Evolutionary conservation across 2,797 vertebrate genomes (phyloP).

Genomic region (Leptatherina wallacei): DNA sequence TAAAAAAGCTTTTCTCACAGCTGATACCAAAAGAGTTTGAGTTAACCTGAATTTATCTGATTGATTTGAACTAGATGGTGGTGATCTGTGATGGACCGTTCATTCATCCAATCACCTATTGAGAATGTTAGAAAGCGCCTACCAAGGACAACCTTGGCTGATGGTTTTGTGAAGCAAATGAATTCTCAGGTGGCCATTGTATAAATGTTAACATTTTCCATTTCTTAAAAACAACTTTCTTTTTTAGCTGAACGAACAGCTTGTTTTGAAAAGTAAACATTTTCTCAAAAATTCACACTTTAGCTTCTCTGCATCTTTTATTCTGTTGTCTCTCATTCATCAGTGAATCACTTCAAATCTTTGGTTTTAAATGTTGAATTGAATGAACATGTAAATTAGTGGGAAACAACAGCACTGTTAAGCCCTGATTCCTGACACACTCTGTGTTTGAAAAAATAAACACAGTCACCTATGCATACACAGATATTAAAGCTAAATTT

Average conservation of each 20-base stretch:
- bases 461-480: neutral
- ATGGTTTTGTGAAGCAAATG: slow-evolving; percentile 5
- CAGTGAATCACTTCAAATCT: too few species aligned
- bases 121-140: neutral
- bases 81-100: neutral
- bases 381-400: too few species aligned
- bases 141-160: neutral
- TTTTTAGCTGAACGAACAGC: too few species aligned
- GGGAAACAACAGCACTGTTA: neutral
- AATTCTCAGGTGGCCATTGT: too few species aligned
- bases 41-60: neutral
- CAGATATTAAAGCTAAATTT: slow-evolving; percentile 13
- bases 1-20: neutral
- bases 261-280: too few species aligned
- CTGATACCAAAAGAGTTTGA: neutral
- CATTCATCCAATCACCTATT: neutral
- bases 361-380: too few species aligned
- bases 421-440: neutral
- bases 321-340: too few species aligned
- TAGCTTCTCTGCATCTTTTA: too few species aligned
- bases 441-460: slow-evolving; percentile 1
- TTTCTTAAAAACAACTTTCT: neutral
- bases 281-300: too few species aligned
- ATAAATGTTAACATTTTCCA: neutral
- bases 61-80: too few species aligned